These are phyloP conservation scores for Ypsolopha scabrella DNA, from an alignment of 2,888 invertebrate genomes.

Conservation along the genomic window DNA sequence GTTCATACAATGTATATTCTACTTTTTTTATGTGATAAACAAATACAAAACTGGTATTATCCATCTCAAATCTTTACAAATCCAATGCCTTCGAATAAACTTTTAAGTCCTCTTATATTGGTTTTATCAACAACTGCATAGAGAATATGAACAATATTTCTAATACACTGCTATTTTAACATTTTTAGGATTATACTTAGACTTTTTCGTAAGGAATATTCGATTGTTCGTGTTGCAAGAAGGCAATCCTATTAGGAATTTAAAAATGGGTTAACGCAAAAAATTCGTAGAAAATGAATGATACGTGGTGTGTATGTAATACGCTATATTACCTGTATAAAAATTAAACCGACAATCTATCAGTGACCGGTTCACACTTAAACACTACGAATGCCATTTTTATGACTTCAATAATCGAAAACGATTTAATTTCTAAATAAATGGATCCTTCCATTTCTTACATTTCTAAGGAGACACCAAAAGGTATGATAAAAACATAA, in stretches of 20 bases:
- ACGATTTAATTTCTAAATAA: neutral
- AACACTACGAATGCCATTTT: constrained; percentile 22
- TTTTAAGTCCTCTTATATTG: too few species aligned
- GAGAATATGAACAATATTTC: too few species aligned
- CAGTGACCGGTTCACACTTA: constrained; percentile 30
- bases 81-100: too few species aligned
- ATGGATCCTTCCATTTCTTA: neutral
- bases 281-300: too few species aligned
- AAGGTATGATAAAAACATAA: neutral
- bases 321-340: constrained; percentile 1
- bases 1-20: too few species aligned
- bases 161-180: neutral
- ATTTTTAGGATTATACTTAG: neutral
- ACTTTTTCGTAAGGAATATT: neutral
- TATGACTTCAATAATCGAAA: neutral
- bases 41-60: too few species aligned
- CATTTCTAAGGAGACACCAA: neutral
- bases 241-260: too few species aligned
- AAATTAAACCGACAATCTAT: constrained; percentile 12
- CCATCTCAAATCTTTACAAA: too few species aligned
- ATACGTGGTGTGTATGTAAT: too few species aligned
- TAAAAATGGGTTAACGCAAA: too few species aligned
- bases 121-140: too few species aligned
- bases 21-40: too few species aligned
- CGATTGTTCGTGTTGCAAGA: neutral